Conservation (phyloP, 1,140 invertebrate genomes). For the Leucophenga varia region DNA sequence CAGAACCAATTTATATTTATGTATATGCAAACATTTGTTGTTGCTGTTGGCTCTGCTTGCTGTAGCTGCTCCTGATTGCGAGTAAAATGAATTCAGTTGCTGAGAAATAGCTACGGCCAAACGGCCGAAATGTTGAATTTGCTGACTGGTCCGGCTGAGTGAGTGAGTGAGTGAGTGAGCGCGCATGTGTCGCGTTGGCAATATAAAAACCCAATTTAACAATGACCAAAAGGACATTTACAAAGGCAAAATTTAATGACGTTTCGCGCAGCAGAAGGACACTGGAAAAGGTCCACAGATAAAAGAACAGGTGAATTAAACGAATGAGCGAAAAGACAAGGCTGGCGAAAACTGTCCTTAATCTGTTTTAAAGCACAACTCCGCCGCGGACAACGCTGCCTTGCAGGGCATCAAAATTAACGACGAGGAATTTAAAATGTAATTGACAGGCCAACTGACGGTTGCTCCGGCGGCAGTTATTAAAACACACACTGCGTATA, state of each 20-base stretch:
- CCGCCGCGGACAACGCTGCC: conserved; percentile 11
- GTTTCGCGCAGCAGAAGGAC: conserved; percentile 11
- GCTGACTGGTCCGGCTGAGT: neutral
- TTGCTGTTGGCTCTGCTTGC: conserved; percentile 13
- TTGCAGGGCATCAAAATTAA: conserved; percentile 45
- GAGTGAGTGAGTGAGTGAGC: conserved; percentile 8
- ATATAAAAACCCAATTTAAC: conserved; percentile 30
- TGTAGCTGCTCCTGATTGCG: conserved; percentile 38
- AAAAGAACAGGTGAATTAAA: conserved; percentile 26
- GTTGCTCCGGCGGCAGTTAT: conserved; percentile 35
- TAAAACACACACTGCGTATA: conserved; percentile 44
- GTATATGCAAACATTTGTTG: conserved; percentile 33
- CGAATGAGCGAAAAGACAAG: conserved; percentile 19
- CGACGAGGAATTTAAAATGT: conserved; percentile 49
- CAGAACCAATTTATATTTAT: conserved; percentile 43
- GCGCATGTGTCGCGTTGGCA: too few relatives aligned
- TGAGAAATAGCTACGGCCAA: conserved; percentile 19
- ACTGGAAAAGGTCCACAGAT: neutral
- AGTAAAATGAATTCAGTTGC: conserved; percentile 38
- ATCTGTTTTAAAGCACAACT: conserved; percentile 43
- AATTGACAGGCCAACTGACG: conserved; percentile 48
- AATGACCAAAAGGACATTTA: conserved; percentile 36
- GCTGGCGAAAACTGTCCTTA: conserved; percentile 30
- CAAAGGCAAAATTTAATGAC: conserved; percentile 47
- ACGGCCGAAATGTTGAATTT: conserved; percentile 6